Conservation (phyloP, 2,113 vertebrate genomes). For the Myrmophylax atrothorax region DNA sequence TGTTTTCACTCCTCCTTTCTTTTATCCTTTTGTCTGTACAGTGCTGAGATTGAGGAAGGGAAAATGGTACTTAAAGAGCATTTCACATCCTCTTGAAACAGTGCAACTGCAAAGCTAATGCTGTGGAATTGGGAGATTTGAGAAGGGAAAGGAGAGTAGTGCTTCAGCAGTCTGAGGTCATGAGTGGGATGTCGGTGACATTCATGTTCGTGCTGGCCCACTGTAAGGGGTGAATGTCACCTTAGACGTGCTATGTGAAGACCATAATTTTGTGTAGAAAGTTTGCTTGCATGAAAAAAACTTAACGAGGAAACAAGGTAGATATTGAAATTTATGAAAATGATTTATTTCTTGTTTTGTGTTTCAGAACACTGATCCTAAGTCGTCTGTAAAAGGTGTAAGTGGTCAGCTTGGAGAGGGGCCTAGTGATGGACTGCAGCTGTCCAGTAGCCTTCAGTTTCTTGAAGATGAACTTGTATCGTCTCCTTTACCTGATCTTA, state of each 20-base stretch:
- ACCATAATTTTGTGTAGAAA: background rate
- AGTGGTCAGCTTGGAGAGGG: slow-evolving; percentile 86
- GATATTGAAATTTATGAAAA: background rate
- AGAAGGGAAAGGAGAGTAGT: background rate
- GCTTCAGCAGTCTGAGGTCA: background rate
- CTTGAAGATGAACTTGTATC: slow-evolving; percentile 93
- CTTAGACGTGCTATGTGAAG: background rate
- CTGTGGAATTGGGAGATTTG: background rate
- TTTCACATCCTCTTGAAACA: background rate
- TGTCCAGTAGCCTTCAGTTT: slow-evolving; percentile 94
- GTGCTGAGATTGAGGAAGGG: background rate
- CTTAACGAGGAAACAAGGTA: background rate
- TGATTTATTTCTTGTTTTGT: background rate
- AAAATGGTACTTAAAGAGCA: background rate
- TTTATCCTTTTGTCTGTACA: background rate
- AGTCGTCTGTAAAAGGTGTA: slow-evolving; percentile 87
- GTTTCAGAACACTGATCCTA: slow-evolving; percentile 79
- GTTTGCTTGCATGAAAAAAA: background rate
- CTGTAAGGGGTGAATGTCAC: background rate
- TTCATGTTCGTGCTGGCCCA: background rate
- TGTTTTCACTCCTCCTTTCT: background rate
- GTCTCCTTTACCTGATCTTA: slow-evolving; percentile 88
- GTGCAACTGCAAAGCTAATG: background rate
- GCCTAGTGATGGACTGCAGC: slow-evolving; percentile 86
- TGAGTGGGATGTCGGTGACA: background rate